A percentile compares a stretch with the other conserved stretches of the same genome.
These are phyloP conservation scores for Hippoglossus hippoglossus DNA, from an alignment of 2,797 vertebrate genomes.

Conservation along the genomic window DNA sequence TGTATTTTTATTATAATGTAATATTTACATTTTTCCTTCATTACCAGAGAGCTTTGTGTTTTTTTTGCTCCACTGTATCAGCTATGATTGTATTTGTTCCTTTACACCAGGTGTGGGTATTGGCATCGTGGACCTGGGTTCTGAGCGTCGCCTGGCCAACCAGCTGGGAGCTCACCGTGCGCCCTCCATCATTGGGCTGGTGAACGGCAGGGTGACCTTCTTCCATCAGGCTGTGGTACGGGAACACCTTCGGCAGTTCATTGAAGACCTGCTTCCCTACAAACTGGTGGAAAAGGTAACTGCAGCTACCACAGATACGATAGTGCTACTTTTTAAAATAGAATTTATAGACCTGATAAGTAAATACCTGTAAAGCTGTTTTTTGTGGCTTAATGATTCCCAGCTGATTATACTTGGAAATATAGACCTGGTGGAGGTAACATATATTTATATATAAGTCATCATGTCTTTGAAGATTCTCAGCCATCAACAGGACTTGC, in stretches of 20 bases:
- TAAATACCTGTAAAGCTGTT: neutral
- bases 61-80: slow-evolving; percentile 5
- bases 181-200: slow-evolving; percentile 91
- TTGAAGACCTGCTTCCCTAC: slow-evolving; percentile 92
- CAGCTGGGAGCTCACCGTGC: slow-evolving; percentile 94
- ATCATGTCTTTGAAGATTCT: no score
- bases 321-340: neutral
- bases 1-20: no score
- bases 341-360: neutral
- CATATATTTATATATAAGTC: no score
- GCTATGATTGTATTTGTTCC: slow-evolving; percentile 9
- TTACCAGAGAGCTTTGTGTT: neutral
- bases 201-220: slow-evolving; percentile 92
- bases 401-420: no score
- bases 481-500: no score
- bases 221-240: slow-evolving; percentile 91
- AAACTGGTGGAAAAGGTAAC: slow-evolving; percentile 92
- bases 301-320: neutral
- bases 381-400: neutral
- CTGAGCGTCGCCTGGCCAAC: slow-evolving; percentile 91
- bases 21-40: no score
- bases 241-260: slow-evolving; percentile 91
- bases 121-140: slow-evolving; percentile 92
- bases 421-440: no score
- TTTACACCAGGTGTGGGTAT: slow-evolving; percentile 90